Evolutionary conservation across 2,113 vertebrate species (phyloP).

Genomic region (Rhadina sibilatrix): DNA sequence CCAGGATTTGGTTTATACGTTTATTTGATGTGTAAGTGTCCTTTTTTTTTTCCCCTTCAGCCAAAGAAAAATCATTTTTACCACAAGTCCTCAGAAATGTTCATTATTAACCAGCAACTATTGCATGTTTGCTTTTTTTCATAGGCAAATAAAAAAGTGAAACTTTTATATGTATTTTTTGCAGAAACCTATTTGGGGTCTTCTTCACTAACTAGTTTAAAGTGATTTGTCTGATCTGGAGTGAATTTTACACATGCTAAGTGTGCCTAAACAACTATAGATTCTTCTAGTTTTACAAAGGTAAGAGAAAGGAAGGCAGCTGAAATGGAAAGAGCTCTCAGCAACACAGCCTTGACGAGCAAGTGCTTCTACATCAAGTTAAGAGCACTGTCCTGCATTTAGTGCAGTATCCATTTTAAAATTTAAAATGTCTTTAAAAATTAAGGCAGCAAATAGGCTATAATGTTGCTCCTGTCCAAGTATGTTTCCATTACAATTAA

Average conservation of each 20-base stretch:
- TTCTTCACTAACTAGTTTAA: neutral
- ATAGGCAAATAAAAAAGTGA: conserved; percentile 1
- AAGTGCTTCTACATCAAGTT: conserved; percentile 10
- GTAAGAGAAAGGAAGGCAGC: neutral
- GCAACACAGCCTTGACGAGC: neutral
- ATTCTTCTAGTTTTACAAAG: conserved; percentile 34
- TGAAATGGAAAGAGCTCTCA: conserved; percentile 37
- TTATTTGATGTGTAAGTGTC: neutral
- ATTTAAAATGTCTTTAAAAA: conserved; percentile 74
- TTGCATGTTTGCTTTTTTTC: neutral
- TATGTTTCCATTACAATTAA: conserved; percentile 71
- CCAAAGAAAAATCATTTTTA: neutral
- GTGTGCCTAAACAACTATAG: conserved; percentile 21
- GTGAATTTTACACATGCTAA: neutral
- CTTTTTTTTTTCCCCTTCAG: neutral
- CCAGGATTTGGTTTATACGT: neutral
- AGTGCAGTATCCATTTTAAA: conserved; percentile 58
- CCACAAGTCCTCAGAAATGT: neutral
- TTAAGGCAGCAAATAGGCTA: conserved; percentile 67
- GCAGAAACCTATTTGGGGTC: neutral
- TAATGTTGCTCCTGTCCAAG: conserved; percentile 37
- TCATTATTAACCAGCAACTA: neutral
- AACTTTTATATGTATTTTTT: conserved; percentile 1
- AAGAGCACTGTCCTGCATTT: conserved; percentile 18
- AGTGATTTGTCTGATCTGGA: neutral